Conservation (phyloP, 1,140 invertebrate genomes). For the Diabrotica virgifera region DNA sequence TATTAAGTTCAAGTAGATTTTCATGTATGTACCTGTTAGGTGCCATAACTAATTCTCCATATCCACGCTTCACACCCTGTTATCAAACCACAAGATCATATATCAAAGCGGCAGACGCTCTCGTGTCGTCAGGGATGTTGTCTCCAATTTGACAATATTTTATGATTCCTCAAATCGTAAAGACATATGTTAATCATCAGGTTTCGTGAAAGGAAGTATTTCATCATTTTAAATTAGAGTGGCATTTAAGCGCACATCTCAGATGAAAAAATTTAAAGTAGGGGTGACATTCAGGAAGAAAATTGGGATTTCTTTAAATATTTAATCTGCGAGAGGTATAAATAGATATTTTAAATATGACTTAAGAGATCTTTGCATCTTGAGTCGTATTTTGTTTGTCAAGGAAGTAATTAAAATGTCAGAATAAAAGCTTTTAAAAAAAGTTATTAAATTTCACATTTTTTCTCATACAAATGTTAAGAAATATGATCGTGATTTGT, state of each 20-base stretch:
- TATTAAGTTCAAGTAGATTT: neutral
- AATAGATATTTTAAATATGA: too few species aligned
- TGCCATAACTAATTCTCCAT: neutral
- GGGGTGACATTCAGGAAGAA: neutral
- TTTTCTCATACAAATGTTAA: too few species aligned
- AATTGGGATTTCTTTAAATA: neutral
- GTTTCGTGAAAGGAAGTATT: neutral
- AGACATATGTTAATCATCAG: constrained; percentile 1
- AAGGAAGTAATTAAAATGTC: too few species aligned
- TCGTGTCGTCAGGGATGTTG: constrained; percentile 1
- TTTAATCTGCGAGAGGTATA: neutral
- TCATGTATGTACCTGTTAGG: neutral
- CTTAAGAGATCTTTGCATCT: too few species aligned
- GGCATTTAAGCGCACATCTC: neutral
- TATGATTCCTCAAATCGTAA: neutral
- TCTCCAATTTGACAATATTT: constrained; percentile 3
- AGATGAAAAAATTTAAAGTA: neutral
- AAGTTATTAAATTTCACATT: too few species aligned
- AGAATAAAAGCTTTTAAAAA: too few species aligned
- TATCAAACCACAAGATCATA: constrained; percentile 2
- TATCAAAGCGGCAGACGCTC: neutral
- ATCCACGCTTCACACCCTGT: neutral
- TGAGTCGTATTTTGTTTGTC: too few species aligned
- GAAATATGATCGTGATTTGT: too few species aligned
- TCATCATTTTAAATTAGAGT: constrained; percentile 1